These are phyloP conservation scores for Himantopus leucocephalus DNA, from an alignment of 2,113 vertebrate species.

Conservation along the genomic window DNA sequence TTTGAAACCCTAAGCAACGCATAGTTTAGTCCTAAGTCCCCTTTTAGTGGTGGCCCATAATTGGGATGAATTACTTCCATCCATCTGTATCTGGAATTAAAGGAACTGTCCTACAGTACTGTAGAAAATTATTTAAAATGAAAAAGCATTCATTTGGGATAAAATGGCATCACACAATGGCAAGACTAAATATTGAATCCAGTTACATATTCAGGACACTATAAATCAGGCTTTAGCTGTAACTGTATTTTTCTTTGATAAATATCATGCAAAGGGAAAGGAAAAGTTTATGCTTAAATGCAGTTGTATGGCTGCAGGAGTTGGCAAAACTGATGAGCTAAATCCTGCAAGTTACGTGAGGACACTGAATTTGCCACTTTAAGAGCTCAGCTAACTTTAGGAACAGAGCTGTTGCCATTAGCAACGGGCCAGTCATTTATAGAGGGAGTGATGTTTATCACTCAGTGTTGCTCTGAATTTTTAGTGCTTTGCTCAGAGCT, in stretches of 20 bases:
- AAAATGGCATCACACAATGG: neutral
- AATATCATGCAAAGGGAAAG: neutral
- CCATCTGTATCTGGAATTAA: neutral
- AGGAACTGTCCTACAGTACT: neutral
- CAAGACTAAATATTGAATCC: neutral
- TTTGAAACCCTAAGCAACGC: neutral
- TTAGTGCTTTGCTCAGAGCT: neutral
- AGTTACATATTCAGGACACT: neutral
- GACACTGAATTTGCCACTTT: conserved; percentile 13
- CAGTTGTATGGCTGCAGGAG: neutral
- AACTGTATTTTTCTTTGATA: neutral
- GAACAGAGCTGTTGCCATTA: conserved; percentile 55
- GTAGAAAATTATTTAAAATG: neutral
- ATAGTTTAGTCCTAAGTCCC: neutral
- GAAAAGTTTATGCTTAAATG: neutral
- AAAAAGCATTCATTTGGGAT: neutral
- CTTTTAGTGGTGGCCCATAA: neutral
- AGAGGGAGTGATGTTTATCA: conserved; percentile 49
- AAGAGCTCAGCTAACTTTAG: conserved; percentile 50
- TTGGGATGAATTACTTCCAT: neutral
- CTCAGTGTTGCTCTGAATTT: conserved; percentile 23
- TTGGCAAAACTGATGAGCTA: neutral
- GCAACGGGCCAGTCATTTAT: conserved; percentile 49
- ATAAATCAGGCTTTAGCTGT: neutral
- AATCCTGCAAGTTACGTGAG: conserved; percentile 8